Percentiles rank a stretch among this genome's conserved stretches.
phyloP scores from a whole-genome alignment of 2,888 invertebrate genomes.

The Notocelia uddmanniana region DNA sequence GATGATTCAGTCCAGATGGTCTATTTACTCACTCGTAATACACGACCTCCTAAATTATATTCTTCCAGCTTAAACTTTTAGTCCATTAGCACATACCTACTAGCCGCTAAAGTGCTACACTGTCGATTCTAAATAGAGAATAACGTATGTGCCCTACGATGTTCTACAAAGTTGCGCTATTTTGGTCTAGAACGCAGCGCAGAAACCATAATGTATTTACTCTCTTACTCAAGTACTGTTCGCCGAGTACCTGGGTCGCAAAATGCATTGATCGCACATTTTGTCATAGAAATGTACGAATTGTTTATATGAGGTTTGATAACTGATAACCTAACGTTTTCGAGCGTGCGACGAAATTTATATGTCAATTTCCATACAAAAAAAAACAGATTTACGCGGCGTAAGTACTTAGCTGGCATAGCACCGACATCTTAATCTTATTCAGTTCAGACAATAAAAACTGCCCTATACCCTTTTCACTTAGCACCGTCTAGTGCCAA shows the following conservation, averaged over 20 bases:
- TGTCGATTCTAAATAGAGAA: neutral
- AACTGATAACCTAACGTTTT: too few species aligned
- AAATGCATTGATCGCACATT: slow-evolving; percentile 9
- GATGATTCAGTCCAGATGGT: neutral
- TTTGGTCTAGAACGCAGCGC: neutral
- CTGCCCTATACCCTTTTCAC: slow-evolving; percentile 52
- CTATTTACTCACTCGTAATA: neutral
- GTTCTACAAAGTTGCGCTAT: neutral
- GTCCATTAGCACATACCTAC: neutral
- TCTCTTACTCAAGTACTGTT: neutral
- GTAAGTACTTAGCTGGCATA: too few species aligned
- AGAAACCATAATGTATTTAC: slow-evolving; percentile 15
- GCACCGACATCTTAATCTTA: slow-evolving; percentile 2
- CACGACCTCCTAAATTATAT: neutral
- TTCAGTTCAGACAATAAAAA: slow-evolving; percentile 39
- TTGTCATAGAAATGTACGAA: neutral
- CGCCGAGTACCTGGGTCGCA: neutral
- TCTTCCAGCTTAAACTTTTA: neutral
- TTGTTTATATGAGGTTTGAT: too few species aligned
- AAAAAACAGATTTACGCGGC: too few species aligned
- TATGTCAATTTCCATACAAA: too few species aligned
- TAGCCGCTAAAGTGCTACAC: neutral
- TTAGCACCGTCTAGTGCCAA: slow-evolving; percentile 55
- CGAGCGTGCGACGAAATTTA: too few species aligned
- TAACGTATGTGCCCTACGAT: neutral